Percentiles rank a stretch among this genome's conserved stretches.
These are phyloP conservation scores for Drosophila rellima DNA, from an alignment of 2,888 invertebrate species.

Conservation along the genomic window DNA sequence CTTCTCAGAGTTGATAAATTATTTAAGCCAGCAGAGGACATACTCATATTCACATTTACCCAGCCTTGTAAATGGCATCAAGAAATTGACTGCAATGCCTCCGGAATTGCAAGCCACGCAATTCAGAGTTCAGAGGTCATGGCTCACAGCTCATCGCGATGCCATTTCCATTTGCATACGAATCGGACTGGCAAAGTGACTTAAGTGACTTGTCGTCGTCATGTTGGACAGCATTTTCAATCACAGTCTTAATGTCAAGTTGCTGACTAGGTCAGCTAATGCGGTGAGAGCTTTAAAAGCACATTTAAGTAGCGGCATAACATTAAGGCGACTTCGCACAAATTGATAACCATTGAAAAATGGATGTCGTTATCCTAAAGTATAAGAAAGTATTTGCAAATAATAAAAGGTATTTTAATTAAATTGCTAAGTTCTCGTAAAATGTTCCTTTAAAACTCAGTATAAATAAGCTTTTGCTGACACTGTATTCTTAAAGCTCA, in stretches of 20 bases:
- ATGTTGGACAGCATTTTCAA: conserved; percentile 11
- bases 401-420: neutral
- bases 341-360: neutral
- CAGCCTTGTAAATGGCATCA: conserved; percentile 2
- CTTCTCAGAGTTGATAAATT: conserved; percentile 45
- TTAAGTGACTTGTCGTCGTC: conserved; percentile 40
- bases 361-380: neutral
- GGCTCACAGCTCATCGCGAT: conserved; percentile 12
- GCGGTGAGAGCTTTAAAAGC: conserved; percentile 1
- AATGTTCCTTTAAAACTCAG: no score
- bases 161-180: conserved; percentile 21
- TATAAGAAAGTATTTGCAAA: neutral
- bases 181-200: conserved; percentile 9
- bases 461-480: no score
- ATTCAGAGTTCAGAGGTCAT: conserved; percentile 1
- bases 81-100: conserved; percentile 27
- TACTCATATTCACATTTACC: conserved; percentile 5
- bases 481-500: no score
- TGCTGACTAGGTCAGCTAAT: neutral
- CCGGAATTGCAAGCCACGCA: neutral
- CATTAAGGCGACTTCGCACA: neutral
- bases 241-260: neutral
- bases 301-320: neutral
- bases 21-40: conserved; percentile 43
- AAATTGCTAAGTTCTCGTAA: neutral